Evolutionary conservation across 2,888 invertebrate species (phyloP).

Genomic region (Drosophila cognata): DNA sequence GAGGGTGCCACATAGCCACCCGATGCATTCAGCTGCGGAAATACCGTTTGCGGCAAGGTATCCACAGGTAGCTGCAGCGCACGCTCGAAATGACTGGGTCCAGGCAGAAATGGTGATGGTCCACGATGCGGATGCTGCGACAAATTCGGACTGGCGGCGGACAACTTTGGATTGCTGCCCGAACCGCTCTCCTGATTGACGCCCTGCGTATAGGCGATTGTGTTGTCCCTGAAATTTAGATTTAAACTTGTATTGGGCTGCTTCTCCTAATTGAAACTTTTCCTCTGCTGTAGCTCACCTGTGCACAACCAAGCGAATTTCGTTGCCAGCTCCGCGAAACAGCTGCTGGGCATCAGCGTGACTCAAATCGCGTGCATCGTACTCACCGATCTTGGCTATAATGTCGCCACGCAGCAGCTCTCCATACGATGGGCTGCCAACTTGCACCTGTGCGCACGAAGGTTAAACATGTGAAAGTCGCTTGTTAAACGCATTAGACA

Average conservation of each 20-base stretch:
- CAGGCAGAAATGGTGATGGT: conserved; percentile 87
- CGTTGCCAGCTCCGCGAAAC: conserved; percentile 92
- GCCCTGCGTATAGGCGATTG: conserved; percentile 84
- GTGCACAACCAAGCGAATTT: conserved; percentile 92
- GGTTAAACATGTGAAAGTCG: conserved; percentile 30
- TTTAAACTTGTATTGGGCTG: not conserved
- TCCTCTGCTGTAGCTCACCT: conserved; percentile 86
- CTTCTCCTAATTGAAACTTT: not conserved
- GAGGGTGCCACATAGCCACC: conserved; percentile 84
- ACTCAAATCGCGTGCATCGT: conserved; percentile 93
- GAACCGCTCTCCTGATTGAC: conserved; percentile 85
- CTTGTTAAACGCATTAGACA: conserved; percentile 25
- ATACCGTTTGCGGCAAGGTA: conserved; percentile 86
- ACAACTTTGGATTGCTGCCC: conserved; percentile 85
- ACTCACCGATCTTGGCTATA: conserved; percentile 94
- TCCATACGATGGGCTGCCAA: conserved; percentile 93
- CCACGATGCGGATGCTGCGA: conserved; percentile 86
- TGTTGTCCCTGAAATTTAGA: conserved; percentile 81
- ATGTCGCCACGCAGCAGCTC: conserved; percentile 95
- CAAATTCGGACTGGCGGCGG: conserved; percentile 73
- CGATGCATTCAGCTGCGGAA: conserved; percentile 85
- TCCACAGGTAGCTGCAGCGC: conserved; percentile 83
- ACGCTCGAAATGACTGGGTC: conserved; percentile 85
- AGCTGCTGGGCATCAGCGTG: conserved; percentile 96
- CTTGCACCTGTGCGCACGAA: conserved; percentile 89